phyloP scores from a whole-genome alignment of 2,113 vertebrate genomes.

The Periophthalmodon schlosseri region DNA sequence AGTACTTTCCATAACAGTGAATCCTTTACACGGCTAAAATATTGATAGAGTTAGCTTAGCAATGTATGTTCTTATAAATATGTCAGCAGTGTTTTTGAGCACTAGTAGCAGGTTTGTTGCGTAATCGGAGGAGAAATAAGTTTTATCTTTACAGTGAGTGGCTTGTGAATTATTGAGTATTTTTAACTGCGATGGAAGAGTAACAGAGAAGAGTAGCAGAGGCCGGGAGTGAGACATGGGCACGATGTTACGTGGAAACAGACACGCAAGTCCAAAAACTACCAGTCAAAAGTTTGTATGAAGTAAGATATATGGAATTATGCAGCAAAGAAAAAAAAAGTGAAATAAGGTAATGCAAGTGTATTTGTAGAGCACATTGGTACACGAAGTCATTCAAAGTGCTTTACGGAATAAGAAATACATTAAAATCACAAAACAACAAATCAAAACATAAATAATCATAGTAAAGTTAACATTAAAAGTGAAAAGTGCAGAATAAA shows the following conservation, averaged over 20 bases:
- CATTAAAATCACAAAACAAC: too few species aligned
- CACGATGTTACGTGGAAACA: conserved; percentile 6
- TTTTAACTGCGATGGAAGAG: conserved; percentile 42
- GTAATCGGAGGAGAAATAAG: conserved; percentile 56
- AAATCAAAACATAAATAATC: too few species aligned
- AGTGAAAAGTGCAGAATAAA: too few species aligned
- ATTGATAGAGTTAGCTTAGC: conserved; percentile 75
- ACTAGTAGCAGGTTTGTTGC: conserved; percentile 65
- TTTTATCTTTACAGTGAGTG: conserved; percentile 62
- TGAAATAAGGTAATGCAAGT: too few species aligned
- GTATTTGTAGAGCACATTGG: too few species aligned
- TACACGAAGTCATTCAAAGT: too few species aligned
- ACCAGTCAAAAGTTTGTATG: neutral
- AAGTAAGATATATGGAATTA: too few species aligned
- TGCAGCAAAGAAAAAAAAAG: too few species aligned
- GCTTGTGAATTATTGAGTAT: conserved; percentile 75
- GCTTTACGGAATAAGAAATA: too few species aligned
- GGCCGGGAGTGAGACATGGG: neutral
- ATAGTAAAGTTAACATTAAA: too few species aligned
- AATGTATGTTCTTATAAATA: conserved; percentile 78
- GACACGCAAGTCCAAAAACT: conserved; percentile 6
- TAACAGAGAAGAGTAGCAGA: conserved; percentile 18
- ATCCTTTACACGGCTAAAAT: conserved; percentile 59
- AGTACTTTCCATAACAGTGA: conserved; percentile 43
- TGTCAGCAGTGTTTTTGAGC: conserved; percentile 70